Conservation (phyloP, 2,888 invertebrate genomes). For the Spicauda simplicius region DNA sequence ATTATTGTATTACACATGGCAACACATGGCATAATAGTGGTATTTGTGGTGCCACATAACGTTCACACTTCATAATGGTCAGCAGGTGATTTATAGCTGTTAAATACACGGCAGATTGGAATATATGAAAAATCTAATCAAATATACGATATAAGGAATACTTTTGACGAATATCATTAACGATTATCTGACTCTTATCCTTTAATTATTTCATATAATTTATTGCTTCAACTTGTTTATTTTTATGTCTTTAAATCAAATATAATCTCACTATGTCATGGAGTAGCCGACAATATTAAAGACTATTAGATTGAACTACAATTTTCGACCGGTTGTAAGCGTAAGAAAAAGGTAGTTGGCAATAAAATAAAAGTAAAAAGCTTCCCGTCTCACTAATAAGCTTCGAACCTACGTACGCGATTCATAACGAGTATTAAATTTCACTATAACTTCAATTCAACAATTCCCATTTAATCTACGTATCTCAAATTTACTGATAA, state of each 20-base stretch:
- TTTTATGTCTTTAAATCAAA: neutral
- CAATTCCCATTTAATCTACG: conserved; percentile 74
- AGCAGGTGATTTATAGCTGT: too few species aligned
- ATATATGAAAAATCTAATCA: too few species aligned
- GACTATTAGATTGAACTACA: neutral
- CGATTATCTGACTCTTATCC: too few species aligned
- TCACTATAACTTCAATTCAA: conserved; percentile 79
- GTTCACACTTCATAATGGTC: too few species aligned
- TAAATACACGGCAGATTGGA: too few species aligned
- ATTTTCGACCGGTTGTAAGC: conserved; percentile 26
- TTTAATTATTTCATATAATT: too few species aligned
- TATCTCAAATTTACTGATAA: conserved; percentile 41
- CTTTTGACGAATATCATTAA: too few species aligned
- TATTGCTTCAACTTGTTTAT: too few species aligned
- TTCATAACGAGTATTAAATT: conserved; percentile 81
- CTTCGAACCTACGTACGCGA: conserved; percentile 56
- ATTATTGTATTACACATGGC: too few species aligned
- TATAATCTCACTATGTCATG: neutral
- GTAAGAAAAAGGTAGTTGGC: conserved; percentile 35
- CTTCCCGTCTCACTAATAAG: conserved; percentile 51
- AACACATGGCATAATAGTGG: too few species aligned
- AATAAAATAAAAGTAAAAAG: conserved; percentile 45
- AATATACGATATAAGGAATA: too few species aligned
- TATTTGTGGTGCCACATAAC: too few species aligned
- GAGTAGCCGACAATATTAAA: neutral